Percentiles rank a stretch among this genome's conserved stretches.
Conservation (phyloP, 1,140 invertebrate genomes). For the Halyomorpha halys region DNA sequence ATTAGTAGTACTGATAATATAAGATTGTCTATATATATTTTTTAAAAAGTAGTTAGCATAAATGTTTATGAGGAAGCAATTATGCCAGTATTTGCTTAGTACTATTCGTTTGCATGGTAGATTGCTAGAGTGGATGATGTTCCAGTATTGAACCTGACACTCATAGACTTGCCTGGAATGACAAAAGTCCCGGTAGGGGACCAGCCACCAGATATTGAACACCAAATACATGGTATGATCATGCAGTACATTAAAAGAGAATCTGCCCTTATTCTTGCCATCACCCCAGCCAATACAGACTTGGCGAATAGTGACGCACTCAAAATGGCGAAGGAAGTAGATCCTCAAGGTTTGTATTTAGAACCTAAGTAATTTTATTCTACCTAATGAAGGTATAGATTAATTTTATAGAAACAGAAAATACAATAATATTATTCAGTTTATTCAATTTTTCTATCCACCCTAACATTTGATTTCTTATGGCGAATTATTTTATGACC, state of each 20-base stretch:
- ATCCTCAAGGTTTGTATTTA: conserved; percentile 67
- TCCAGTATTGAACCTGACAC: conserved; percentile 84
- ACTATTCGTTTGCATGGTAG: conserved; percentile 3
- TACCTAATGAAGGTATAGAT: no score
- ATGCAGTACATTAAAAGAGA: conserved; percentile 87
- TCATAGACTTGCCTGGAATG: conserved; percentile 91
- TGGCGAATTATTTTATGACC: no score
- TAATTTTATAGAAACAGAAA: no score
- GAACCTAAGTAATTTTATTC: no score
- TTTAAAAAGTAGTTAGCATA: no score
- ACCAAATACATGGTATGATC: conserved; percentile 88
- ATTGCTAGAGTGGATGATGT: conserved; percentile 26
- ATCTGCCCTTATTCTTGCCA: conserved; percentile 87
- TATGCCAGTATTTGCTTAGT: no score
- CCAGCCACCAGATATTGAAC: conserved; percentile 87
- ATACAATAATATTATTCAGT: no score
- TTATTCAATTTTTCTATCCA: no score
- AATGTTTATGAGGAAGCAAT: no score
- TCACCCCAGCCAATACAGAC: conserved; percentile 94
- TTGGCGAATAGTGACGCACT: conserved; percentile 93
- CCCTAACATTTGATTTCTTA: no score
- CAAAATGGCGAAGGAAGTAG: conserved; percentile 90
- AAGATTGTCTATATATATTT: no score
- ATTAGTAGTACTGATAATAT: no score
- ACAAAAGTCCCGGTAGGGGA: conserved; percentile 94